Conservation (phyloP, 23 tunicate species). For the Phallusia fumigata region DNA sequence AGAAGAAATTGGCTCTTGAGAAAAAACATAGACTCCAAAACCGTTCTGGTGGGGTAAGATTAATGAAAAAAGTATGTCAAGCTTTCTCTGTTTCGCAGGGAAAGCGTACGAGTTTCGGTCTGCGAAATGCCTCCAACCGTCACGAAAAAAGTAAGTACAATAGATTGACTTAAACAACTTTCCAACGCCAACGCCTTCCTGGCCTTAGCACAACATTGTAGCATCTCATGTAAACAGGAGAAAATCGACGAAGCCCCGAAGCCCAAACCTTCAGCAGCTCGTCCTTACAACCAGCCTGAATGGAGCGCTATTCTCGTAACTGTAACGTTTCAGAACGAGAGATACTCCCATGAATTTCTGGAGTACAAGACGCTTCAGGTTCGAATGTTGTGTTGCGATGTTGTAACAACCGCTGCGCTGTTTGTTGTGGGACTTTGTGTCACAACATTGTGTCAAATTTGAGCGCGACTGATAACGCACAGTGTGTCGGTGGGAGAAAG, state of each 20-base stretch:
- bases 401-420: too few relatives aligned
- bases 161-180: too few relatives aligned
- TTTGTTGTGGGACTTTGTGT: too few relatives aligned
- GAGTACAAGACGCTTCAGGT: conserved; percentile 74
- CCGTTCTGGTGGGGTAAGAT: too few relatives aligned
- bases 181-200: too few relatives aligned
- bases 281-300: conserved; percentile 39
- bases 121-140: neutral
- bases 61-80: too few relatives aligned
- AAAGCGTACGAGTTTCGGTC: conserved; percentile 20
- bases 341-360: conserved; percentile 34
- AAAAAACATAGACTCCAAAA: too few relatives aligned
- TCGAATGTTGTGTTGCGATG: neutral
- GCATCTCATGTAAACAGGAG: neutral
- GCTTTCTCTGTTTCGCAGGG: conserved; percentile 23
- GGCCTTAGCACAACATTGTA: neutral
- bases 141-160: conserved; percentile 11
- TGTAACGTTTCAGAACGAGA: conserved; percentile 38
- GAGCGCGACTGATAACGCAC: too few relatives aligned
- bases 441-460: too few relatives aligned
- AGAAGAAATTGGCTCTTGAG: too few relatives aligned
- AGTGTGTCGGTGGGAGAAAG: too few relatives aligned
- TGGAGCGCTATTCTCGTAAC: conserved; percentile 36
- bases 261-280: conserved; percentile 13
- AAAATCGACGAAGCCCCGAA: conserved; percentile 8